Evolutionary conservation across 2,113 vertebrate species (phyloP).

Genomic region (Saccopteryx bilineata): DNA sequence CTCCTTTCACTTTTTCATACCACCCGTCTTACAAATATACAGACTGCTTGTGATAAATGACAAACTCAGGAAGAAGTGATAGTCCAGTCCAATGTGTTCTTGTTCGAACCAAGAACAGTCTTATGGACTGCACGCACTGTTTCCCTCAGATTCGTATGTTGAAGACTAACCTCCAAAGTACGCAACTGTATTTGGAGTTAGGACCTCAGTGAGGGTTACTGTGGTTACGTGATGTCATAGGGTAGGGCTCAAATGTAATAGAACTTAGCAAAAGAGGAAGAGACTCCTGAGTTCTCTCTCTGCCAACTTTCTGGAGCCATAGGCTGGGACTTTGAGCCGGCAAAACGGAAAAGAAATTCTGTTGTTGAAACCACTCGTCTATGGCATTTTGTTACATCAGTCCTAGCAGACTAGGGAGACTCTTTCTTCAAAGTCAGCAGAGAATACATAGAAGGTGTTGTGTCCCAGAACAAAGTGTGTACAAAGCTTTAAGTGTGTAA

Average conservation of each 20-base stretch:
- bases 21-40: background rate
- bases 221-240: background rate
- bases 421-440: background rate
- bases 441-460: background rate
- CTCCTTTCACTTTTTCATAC: background rate
- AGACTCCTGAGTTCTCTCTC: background rate
- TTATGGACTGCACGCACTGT: background rate
- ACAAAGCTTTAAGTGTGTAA: background rate
- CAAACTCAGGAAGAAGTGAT: background rate
- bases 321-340: background rate
- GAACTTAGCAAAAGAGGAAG: background rate
- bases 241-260: background rate
- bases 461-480: background rate
- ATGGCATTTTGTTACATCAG: background rate
- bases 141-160: background rate
- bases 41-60: background rate
- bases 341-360: background rate
- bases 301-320: background rate
- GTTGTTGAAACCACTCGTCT: background rate
- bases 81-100: background rate
- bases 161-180: background rate
- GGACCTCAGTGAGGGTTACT: background rate
- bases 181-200: background rate
- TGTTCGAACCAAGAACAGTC: background rate
- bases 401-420: background rate